Base-by-base conservation (phyloP, 2,797 vertebrate species). In the Neosilurus hyrtlii region DNA sequence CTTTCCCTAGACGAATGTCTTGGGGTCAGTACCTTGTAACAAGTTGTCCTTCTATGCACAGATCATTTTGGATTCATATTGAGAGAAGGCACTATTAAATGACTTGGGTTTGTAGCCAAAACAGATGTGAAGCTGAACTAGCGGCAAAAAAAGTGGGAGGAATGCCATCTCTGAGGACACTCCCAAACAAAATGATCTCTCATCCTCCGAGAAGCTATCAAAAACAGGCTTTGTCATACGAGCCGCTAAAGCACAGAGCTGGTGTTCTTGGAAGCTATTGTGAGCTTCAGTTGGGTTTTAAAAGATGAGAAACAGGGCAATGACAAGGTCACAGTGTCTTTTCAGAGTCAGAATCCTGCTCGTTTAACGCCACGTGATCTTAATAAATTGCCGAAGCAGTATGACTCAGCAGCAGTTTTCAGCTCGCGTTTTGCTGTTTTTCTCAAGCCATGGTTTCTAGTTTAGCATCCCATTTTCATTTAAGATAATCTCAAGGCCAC, bases 401-500 rank as follows among this genome's bases (percentile, higher is more conserved):
- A 2, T 65, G 76, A 65, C 61, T 52, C 61, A 61, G 74, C 66
- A 67, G 51, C 10, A 0, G 30, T n/a, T 18, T 76, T 30, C 30
- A 16, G 22, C 59, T 63, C 37, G 12, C 3, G 35, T 43, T 75
- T 59, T 59, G 54, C 30, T 15, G 5, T 63, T 59, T 63, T 76
- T 70, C n/a, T 35, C 11, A 30, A 71, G 43, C 67, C 59, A 12
- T 52, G 75, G 67, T 67, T 85, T 85, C 18, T 22, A 66, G 54
- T 59, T 61, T 75, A 70, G 51, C 84, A 35, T 74, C 80, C 18
- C 24, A 37, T 76, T 77, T 71, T 76, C 57, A 49, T 65, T 30
- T 26, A 26, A 79, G 75, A 62, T 82, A 79, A 79, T 37, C 75
- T 61, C 37, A 79, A 73, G 26, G 72, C 16, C 80, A 24, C 75